Base-by-base conservation (phyloP, 2,888 invertebrate genomes). In the Carabus problematicus region DNA sequence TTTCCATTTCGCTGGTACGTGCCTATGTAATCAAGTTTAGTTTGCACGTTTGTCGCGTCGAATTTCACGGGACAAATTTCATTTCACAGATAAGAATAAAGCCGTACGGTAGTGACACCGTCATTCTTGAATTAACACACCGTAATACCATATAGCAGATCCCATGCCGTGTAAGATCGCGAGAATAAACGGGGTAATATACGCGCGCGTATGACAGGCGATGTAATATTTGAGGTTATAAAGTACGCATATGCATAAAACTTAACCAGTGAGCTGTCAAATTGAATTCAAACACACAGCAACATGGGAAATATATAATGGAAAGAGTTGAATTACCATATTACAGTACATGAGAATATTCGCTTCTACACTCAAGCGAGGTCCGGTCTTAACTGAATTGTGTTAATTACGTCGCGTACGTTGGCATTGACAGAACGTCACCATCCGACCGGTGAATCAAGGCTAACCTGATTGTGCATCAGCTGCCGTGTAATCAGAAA, bases 1-100 rank as follows among this genome's bases (percentile, higher is more conserved):
- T 56, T 56, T 56, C 56, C 56, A 56, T 56, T 56, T 39, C 39
- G 56, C n/a, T 29, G 39, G 56, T 39, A 56, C 56, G 56, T 56
- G 56, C 56, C 56, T 56, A 56, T 39, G 56, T 56, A 56, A 56
- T 56, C 56, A 56, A 56, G 56, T 56, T 56, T 56, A 56, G 56
- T 56, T 56, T 56, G 56, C 56, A 56, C 56, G 29, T 56, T 56
- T 56, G 56, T 56, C 40, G 39, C 29, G 56, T 56, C 29, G 56
- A 56, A 56, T 56, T 56, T 56, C 56, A 40, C 56, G 29, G 12
- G 56, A 56, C 56, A 56, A 56, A 56, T 56, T 56, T 56, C 56
- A 56, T 56, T 56, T 56, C 40, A 18, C 19, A 39, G 39, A 56
- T 19, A 56, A 14, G 56, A 56, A 29, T 29, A 29, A 29, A 29